Base-by-base conservation (phyloP, 2,113 vertebrate species). In the Dasyornis broadbenti region DNA sequence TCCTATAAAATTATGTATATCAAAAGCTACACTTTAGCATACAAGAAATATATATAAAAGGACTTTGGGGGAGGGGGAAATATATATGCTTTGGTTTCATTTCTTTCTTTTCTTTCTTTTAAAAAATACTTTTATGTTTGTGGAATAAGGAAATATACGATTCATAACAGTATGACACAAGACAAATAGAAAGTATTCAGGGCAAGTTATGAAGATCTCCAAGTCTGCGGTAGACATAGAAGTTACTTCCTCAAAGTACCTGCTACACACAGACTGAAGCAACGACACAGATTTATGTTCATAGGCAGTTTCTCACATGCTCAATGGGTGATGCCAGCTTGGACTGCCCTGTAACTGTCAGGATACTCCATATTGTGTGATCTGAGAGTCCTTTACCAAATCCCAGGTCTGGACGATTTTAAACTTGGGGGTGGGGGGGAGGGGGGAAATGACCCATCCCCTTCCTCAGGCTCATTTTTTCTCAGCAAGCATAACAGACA, bases 361-460 rank as follows among this genome's bases (percentile, higher is more conserved):
- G 40, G 22, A 3, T 44, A 12, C 24, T 45, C 28, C 0, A 0
- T 59, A 56, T 20, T 27, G 13, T 16, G 11, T n/a, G 7, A 71
- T 19, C 15, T 56, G 28, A 8, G 31, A 61, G 8, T 33, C 8
- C n/a, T 30, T 60, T 72, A 23, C 11, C 7, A 83, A 69, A 53
- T 26, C 7, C 6, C 42, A 61, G 20, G 6, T 56, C 52, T 90
- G 37, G 16, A 37, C 10, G 7, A 82, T 47, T 76, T 86, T 31
- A 26, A 83, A 6, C 30, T 33, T 56, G 19, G 3, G 13, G 13
- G n/a, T n/a, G n/a, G n/a, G n/a, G n/a, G n/a, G n/a, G n/a, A n/a
- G n/a, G 31, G 17, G 4, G 1, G 28, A 1, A 16, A 88, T 30
- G 18, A 4, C 19, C 33, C 22, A 63, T 11, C 11, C 8, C 8